A percentile compares a stretch with the other conserved stretches of the same genome.
Evolutionary conservation across 23 tunicate genomes (phyloP).

Genomic region (Clavelina lepadiformis): DNA sequence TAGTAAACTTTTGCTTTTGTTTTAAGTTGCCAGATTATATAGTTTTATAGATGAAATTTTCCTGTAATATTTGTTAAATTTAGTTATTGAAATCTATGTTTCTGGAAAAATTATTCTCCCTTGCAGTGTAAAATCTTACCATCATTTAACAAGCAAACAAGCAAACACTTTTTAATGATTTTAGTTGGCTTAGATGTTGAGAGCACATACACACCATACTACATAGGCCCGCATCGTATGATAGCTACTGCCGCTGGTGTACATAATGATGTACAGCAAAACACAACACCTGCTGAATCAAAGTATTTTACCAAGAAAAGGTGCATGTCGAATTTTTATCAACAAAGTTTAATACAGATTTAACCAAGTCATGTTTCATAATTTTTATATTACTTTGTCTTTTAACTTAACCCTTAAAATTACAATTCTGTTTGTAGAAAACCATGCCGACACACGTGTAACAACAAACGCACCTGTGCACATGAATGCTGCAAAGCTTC

Average conservation of each 20-base stretch:
- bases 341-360: background rate
- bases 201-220: conserved; percentile 52
- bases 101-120: too few species aligned
- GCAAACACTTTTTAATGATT: conserved; percentile 2
- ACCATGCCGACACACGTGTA: conserved; percentile 53
- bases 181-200: conserved; percentile 84
- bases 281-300: background rate
- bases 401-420: too few species aligned
- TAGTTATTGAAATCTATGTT: background rate
- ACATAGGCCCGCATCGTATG: conserved; percentile 27
- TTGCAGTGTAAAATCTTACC: too few species aligned
- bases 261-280: background rate
- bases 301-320: conserved; percentile 42
- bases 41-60: background rate
- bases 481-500: conserved; percentile 46
- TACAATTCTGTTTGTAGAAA: conserved; percentile 30
- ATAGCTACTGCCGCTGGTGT: conserved; percentile 30
- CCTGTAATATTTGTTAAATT: background rate
- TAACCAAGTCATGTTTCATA: too few species aligned
- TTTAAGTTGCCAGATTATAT: background rate
- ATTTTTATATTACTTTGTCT: too few species aligned
- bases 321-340: conserved; percentile 3
- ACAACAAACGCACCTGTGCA: conserved; percentile 37
- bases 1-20: background rate
- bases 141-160: too few species aligned